phyloP scores from a whole-genome alignment of 2,797 vertebrate genomes.

The Cheirogaleus major region DNA sequence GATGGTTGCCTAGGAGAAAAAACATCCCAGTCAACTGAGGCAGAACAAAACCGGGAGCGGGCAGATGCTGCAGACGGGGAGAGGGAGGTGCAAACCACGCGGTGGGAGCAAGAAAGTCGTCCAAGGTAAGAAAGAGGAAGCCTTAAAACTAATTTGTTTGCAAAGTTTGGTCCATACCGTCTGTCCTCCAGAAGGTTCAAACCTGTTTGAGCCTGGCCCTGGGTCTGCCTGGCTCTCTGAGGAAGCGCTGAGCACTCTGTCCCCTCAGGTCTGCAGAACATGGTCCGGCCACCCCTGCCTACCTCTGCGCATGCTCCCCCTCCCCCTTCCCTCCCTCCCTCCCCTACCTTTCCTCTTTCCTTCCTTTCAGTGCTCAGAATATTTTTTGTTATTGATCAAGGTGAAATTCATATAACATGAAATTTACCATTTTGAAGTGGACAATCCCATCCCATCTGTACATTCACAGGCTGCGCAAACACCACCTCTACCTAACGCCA shows the following conservation, averaged over 20 bases:
- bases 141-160: neutral
- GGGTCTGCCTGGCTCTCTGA: no score
- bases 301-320: neutral
- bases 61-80: no score
- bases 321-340: no score
- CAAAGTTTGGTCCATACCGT: neutral
- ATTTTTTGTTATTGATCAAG: neutral
- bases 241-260: neutral
- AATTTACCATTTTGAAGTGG: neutral
- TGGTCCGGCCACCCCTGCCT: rapidly evolving
- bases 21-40: rapidly evolving
- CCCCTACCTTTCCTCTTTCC: neutral
- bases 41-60: rapidly evolving
- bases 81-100: rapidly evolving
- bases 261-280: no score
- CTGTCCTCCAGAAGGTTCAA: neutral
- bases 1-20: neutral
- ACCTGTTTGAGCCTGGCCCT: neutral
- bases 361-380: neutral
- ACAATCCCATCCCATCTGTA: neutral
- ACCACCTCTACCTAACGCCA: neutral
- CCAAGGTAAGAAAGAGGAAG: neutral
- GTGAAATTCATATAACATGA: neutral
- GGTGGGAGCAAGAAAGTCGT: neutral
- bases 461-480: neutral